These are phyloP conservation scores for Dromococcyx pavoninus DNA, from an alignment of 2,797 vertebrate species.

Conservation along the genomic window DNA sequence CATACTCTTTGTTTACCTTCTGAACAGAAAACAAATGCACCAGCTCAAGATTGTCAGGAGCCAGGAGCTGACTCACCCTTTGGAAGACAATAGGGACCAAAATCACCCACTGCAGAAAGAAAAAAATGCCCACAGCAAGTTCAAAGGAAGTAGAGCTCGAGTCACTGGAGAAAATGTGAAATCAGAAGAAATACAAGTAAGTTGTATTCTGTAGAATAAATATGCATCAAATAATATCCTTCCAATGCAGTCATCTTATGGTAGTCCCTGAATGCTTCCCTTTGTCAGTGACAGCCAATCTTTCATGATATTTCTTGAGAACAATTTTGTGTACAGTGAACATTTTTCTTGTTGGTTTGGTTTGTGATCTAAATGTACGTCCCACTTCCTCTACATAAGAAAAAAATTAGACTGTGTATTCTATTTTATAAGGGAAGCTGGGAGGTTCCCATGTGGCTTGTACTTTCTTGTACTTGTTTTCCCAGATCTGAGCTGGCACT, in stretches of 20 bases:
- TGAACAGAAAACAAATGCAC: slow-evolving; percentile 23
- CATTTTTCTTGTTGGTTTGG: not conserved
- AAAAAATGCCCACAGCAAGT: not conserved
- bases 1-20: not conserved
- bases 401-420: not conserved
- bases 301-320: not conserved
- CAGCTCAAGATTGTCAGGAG: not conserved
- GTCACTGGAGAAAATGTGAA: not conserved
- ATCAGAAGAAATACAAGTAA: slow-evolving; percentile 58
- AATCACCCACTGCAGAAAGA: not conserved
- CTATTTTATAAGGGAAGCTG: not conserved
- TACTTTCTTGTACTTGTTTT: not conserved
- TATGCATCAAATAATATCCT: not conserved
- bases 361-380: not conserved
- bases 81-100: not conserved
- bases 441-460: not conserved
- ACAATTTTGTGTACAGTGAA: not conserved
- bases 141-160: not conserved
- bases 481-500: not conserved
- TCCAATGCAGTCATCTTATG: not conserved
- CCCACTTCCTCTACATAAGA: not conserved
- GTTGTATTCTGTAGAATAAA: not conserved
- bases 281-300: not conserved
- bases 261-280: not conserved
- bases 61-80: not conserved